Conservation (phyloP, 2,113 vertebrate species). For the Pseudonaja textilis region DNA sequence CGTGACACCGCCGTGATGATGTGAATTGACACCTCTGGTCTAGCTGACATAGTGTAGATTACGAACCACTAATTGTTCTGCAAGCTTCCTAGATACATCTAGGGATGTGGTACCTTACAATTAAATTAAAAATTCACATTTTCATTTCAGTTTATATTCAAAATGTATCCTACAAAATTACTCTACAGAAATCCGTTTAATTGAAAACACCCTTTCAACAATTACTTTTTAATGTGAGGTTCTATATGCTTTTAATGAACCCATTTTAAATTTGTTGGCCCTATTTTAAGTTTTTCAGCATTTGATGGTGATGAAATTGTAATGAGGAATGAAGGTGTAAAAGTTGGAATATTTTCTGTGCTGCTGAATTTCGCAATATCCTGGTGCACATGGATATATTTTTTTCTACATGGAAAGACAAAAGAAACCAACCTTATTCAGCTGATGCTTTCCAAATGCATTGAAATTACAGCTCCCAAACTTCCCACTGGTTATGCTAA, state of each 20-base stretch:
- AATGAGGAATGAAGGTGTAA: not conserved
- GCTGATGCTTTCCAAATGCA: not conserved
- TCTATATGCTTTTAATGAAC: not conserved
- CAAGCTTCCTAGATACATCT: not conserved
- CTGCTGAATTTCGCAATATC: not conserved
- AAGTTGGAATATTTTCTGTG: not conserved
- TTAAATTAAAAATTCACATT: not conserved
- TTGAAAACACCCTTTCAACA: not conserved
- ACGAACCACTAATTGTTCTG: not conserved
- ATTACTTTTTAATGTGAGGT: not conserved
- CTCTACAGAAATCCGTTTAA: not conserved
- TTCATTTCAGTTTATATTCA: not conserved
- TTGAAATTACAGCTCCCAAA: not conserved
- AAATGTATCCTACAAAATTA: not conserved
- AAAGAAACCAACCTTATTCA: not conserved
- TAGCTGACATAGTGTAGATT: not conserved
- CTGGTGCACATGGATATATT: not conserved
- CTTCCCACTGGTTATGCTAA: not conserved
- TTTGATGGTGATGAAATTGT: not conserved
- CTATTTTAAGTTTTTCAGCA: not conserved
- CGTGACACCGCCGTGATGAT: no score
- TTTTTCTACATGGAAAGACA: not conserved
- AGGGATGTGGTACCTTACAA: not conserved
- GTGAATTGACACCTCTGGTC: not conserved
- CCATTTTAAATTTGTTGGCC: not conserved